Conservation (phyloP, 2,888 invertebrate species). For the Trypoxylon attenuatum region DNA sequence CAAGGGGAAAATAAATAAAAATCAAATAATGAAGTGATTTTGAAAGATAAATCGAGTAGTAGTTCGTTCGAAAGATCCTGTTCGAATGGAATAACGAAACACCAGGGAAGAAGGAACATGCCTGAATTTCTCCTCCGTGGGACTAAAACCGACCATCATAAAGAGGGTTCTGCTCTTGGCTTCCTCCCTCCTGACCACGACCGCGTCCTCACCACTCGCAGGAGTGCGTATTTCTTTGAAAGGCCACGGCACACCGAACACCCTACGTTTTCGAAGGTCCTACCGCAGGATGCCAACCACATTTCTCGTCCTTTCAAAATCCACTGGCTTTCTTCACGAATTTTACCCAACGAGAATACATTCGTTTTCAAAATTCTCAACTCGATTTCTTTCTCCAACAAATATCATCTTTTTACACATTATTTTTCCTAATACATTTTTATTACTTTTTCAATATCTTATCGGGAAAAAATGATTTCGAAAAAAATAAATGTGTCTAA, state of each 20-base stretch:
- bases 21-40: too few species aligned
- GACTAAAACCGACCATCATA: background rate
- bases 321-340: background rate
- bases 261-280: background rate
- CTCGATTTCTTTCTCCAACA: background rate
- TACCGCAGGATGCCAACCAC: constrained; percentile 10
- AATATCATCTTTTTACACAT: background rate
- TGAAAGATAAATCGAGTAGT: too few species aligned
- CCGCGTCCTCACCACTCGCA: background rate
- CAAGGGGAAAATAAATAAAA: too few species aligned
- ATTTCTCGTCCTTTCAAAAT: constrained; percentile 9
- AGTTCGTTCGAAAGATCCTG: background rate
- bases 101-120: background rate
- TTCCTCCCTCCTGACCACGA: background rate
- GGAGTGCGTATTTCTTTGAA: background rate
- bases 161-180: constrained; percentile 19
- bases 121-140: constrained; percentile 3
- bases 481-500: background rate
- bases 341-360: background rate
- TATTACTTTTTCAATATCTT: too few species aligned
- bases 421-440: background rate
- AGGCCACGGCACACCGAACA: constrained; percentile 19
- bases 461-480: background rate
- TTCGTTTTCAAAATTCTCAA: background rate
- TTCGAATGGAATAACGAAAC: background rate